Evolutionary conservation across 1,140 invertebrate species (phyloP).

Genomic region (Drosophila sp.): DNA sequence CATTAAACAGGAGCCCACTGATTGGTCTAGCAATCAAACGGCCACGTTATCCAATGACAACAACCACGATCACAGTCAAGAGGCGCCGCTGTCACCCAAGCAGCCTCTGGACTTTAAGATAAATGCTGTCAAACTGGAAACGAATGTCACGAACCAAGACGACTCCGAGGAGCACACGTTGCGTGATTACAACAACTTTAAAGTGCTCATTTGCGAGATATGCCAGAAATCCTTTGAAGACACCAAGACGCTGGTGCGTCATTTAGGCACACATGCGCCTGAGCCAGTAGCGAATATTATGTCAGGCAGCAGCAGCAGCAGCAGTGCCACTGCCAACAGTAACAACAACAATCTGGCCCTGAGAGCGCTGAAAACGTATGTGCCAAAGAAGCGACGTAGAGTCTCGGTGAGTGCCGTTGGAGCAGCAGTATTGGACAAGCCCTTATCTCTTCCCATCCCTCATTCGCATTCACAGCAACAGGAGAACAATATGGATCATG

Average conservation of each 20-base stretch:
- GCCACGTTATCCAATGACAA: slow-evolving; percentile 46
- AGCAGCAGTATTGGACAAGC: slow-evolving; percentile 37
- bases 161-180: slow-evolving; percentile 70
- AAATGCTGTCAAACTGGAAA: slow-evolving; percentile 70
- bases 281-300: slow-evolving; percentile 67
- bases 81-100: slow-evolving; percentile 59
- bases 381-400: slow-evolving; percentile 86
- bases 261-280: slow-evolving; percentile 89
- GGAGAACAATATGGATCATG: slow-evolving; percentile 81
- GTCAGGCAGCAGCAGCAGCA: slow-evolving; percentile 30
- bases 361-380: slow-evolving; percentile 85
- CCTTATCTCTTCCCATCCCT: slow-evolving; percentile 43
- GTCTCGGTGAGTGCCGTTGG: slow-evolving; percentile 84
- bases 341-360: slow-evolving; percentile 52
- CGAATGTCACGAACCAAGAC: slow-evolving; percentile 50
- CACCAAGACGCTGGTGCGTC: slow-evolving; percentile 92
- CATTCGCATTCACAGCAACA: slow-evolving; percentile 73
- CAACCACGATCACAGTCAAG: slow-evolving; percentile 60
- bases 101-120: slow-evolving; percentile 79
- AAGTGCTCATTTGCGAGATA: slow-evolving; percentile 91
- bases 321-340: slow-evolving; percentile 48
- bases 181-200: slow-evolving; percentile 75
- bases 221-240: slow-evolving; percentile 93
- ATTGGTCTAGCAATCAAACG: slow-evolving; percentile 84
- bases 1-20: slow-evolving; percentile 86